Base-by-base conservation (phyloP, 2,888 invertebrate species). In the Kryphioiulus occultus region DNA sequence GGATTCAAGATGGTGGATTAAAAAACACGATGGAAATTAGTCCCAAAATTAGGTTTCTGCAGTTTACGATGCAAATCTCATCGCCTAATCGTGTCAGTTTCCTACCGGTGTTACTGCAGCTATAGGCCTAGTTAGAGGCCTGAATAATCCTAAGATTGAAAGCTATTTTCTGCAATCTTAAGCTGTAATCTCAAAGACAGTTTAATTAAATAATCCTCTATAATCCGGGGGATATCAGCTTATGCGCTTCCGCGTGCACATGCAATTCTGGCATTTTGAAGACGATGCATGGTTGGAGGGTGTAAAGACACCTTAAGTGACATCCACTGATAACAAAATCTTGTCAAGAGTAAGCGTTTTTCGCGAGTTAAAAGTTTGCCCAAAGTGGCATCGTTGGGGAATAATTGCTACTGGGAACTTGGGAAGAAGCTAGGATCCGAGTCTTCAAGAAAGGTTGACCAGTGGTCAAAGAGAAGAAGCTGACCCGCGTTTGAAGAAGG, bases 181-280 rank as follows among this genome's bases (percentile, higher is more conserved):
- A 78, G 78, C 26, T 78, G 78, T 32, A 78, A 78, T 78, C 78
- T 78, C 30, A 30, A 30, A 78, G 78, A 15, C 78, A 78, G 32
- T 78, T 78, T 78, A 78, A 78, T 78, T 78, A 78, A 78, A 78
- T 78, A 78, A 78, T 78, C 78, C 78, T 32, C 78, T 78, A 30
- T 78, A 78, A 78, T 78, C 30, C 78, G 3, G 17, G 17, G 15
- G 78, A 30, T 78, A 78, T 32, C 78, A 78, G 30, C 30, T 30
- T 15, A 2, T 30, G 30, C 15, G 78, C 78, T 78, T 78, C 78
- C 78, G 78, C 78, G 17, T 78, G 30, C n/a, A 15, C 26, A n/a
- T n/a, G n/a, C n/a, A 26, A 26, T 68, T 68, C 7, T 12, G 68
- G 68, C 53, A 68, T 22, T 9, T 26, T 68, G 68, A 26, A 15